Base-by-base conservation (phyloP, 2,888 invertebrate genomes). In the Rhyacophila evoluta region DNA sequence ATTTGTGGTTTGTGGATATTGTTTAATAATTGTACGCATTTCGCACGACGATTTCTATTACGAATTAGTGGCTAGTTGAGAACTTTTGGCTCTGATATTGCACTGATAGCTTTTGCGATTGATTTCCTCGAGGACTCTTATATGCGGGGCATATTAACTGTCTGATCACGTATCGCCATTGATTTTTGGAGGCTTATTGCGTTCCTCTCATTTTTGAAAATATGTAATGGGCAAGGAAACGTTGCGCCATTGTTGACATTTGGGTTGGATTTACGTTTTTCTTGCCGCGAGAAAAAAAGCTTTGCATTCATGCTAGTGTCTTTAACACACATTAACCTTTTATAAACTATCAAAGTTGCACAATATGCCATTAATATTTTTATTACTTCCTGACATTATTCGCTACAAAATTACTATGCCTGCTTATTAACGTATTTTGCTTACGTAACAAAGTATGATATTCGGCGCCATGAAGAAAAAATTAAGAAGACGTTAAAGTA, bases 271-370 rank as follows among this genome's bases (percentile, higher is more conserved):
- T 25, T 33, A 33, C 29, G n/a, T 55, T 55, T 55, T 3, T 55
- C 19, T 12, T 15, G 55, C 15, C 10, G 12, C 10, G 25, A 19
- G 55, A 19, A 12, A 55, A 55, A 39, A 39, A 15, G 1, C 39
- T n/a, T 0, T 12, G 19, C 15, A 5, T 19, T 5, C 10, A 55
- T 10, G 55, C 55, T 55, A 12, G 15, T 19, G 10, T 55, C 19
- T 55, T 55, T 19, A 55, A 55, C 55, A 55, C 55, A 55, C 55
- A 55, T 55, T 55, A 55, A 55, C 55, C 55, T 55, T 55, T 55
- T 55, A 8, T 1, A 19, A 8, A 55, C 15, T 55, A 55, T 55
- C 10, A 55, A 55, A 55, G 55, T 55, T 55, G 10, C 5, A 3
- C 15, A 12, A 19, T 41, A 41, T 25, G 19, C 15, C 3, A 55